Conservation (phyloP, 2,888 invertebrate genomes). For the Thera obeliscata region DNA sequence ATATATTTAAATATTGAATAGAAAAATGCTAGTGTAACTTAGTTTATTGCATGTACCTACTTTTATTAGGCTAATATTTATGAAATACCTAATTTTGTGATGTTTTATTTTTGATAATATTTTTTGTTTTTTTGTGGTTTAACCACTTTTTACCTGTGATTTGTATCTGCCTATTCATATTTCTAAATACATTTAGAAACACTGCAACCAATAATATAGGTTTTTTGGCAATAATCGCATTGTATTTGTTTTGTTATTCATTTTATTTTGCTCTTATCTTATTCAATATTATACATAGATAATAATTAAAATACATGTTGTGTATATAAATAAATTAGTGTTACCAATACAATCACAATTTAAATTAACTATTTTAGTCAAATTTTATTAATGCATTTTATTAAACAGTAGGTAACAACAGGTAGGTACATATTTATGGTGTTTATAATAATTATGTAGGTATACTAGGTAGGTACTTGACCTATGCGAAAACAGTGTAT, state of each 20-base stretch:
- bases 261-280: background rate
- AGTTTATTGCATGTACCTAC: background rate
- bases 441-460: background rate
- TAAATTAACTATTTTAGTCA: background rate
- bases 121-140: conserved; percentile 24
- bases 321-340: conserved; percentile 1
- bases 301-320: background rate
- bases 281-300: background rate
- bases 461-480: background rate
- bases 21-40: background rate
- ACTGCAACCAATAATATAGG: background rate
- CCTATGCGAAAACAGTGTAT: background rate
- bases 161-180: conserved; percentile 15
- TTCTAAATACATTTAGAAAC: conserved; percentile 1
- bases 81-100: conserved; percentile 15
- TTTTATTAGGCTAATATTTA: background rate
- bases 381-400: conserved; percentile 5
- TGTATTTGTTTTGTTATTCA: background rate
- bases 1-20: background rate
- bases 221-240: background rate
- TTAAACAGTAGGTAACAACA: background rate
- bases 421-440: background rate
- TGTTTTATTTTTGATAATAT: conserved; percentile 26
- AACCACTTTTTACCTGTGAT: conserved; percentile 31
- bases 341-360: conserved; percentile 19